Percentiles rank a stretch among this genome's conserved stretches.
Conservation (phyloP, 1,140 invertebrate species). For the Bombyx mandarina region DNA sequence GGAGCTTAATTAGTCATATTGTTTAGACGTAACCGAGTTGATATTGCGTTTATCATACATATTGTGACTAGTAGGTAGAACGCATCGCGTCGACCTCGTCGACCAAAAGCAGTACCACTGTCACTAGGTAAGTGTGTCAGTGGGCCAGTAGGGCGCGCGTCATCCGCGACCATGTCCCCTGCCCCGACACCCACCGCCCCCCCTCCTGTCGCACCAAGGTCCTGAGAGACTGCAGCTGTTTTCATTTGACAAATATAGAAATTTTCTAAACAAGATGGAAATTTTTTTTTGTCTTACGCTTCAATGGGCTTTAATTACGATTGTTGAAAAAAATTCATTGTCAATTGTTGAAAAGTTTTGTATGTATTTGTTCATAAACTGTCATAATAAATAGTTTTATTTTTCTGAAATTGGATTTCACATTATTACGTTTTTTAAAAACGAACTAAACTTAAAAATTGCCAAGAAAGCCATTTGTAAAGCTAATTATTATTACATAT, state of each 20-base stretch:
- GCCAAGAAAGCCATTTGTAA: too few relatives aligned
- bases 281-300: neutral
- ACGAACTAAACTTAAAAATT: too few relatives aligned
- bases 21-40: too few relatives aligned
- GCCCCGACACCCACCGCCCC: constrained; percentile 22
- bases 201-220: constrained; percentile 45
- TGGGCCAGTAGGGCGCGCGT: constrained; percentile 66
- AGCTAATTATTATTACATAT: too few relatives aligned
- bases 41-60: constrained; percentile 13
- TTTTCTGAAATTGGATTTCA: too few relatives aligned
- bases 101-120: constrained; percentile 67
- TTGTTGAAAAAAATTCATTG: too few relatives aligned
- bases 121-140: constrained; percentile 68
- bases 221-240: constrained; percentile 52
- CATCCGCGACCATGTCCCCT: constrained; percentile 50
- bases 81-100: constrained; percentile 54
- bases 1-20: too few relatives aligned
- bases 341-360: too few relatives aligned
- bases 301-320: too few relatives aligned
- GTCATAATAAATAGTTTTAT: too few relatives aligned
- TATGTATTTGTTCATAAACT: too few relatives aligned
- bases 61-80: constrained; percentile 55
- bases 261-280: constrained; percentile 4
- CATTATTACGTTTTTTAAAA: too few relatives aligned
- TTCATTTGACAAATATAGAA: constrained; percentile 32